phyloP scores from a whole-genome alignment of 2,113 vertebrate species.

The Lanius ludovicianus region DNA sequence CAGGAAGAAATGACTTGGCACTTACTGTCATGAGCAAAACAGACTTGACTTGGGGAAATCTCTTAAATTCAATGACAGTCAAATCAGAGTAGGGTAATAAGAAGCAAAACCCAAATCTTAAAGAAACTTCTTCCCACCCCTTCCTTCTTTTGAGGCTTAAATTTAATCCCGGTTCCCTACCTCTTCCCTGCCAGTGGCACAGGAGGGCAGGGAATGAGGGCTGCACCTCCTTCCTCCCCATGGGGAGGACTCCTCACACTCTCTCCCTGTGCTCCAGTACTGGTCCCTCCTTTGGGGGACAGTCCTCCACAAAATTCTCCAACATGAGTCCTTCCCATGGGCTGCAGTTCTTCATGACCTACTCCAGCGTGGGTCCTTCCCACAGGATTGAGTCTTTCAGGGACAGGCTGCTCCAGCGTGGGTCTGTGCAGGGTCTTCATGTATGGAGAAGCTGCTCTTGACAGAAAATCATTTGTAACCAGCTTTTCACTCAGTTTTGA shows the following conservation, averaged over 20 bases:
- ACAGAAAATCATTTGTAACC: not conserved
- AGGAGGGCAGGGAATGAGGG: not conserved
- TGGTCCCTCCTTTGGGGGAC: not conserved
- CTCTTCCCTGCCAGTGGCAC: not conserved
- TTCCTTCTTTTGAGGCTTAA: not conserved
- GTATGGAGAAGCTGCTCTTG: not conserved
- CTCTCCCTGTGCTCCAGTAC: not conserved
- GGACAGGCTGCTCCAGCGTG: not conserved
- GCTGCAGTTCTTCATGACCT: not conserved
- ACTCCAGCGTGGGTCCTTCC: rapidly evolving
- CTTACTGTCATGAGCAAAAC: not conserved
- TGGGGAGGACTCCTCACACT: not conserved
- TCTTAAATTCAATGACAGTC: not conserved
- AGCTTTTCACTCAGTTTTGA: not conserved
- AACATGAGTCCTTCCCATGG: not conserved
- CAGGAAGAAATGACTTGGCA: not conserved
- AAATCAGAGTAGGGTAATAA: not conserved
- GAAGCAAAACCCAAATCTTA: not conserved
- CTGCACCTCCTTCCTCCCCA: not conserved
- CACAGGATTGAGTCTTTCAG: not conserved
- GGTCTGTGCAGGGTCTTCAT: no score
- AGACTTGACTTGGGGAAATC: not conserved
- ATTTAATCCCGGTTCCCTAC: not conserved
- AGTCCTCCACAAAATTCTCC: not conserved
- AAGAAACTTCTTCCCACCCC: not conserved